Conservation (phyloP, 2,113 vertebrate genomes). For the Scortum barcoo region DNA sequence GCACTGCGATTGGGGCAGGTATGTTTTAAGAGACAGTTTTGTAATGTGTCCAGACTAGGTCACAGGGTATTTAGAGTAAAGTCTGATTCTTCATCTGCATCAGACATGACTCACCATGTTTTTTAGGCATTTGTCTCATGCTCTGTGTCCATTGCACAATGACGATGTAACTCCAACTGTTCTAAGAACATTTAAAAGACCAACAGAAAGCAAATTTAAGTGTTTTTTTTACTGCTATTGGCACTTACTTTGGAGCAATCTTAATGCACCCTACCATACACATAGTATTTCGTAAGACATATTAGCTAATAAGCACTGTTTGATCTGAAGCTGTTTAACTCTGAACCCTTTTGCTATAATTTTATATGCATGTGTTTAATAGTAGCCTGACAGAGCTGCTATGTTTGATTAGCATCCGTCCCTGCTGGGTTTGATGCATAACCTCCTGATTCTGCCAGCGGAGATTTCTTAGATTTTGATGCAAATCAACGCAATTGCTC, state of each 20-base stretch:
- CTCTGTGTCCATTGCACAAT: neutral
- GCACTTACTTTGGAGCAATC: neutral
- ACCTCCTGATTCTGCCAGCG: conserved; percentile 15
- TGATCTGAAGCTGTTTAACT: neutral
- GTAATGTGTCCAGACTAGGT: neutral
- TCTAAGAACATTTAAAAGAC: neutral
- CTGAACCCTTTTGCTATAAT: conserved; percentile 2
- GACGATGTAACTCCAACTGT: neutral
- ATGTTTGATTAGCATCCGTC: conserved; percentile 26
- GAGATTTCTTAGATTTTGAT: conserved; percentile 18
- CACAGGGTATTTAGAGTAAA: neutral
- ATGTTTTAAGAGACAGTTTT: neutral
- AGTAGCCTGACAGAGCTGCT: conserved; percentile 13
- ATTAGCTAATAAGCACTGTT: neutral
- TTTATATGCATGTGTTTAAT: conserved; percentile 12
- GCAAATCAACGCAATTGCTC: conserved; percentile 22
- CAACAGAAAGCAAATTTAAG: no score
- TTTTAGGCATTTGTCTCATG: no score
- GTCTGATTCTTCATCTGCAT: neutral
- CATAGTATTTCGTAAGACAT: neutral
- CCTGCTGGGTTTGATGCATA: conserved; percentile 14
- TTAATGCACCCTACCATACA: neutral
- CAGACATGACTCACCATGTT: no score
- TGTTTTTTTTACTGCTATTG: neutral
- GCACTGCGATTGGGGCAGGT: conserved; percentile 69